Evolutionary conservation across 2,113 vertebrate genomes (phyloP).

Genomic region (Pantherophis guttatus): DNA sequence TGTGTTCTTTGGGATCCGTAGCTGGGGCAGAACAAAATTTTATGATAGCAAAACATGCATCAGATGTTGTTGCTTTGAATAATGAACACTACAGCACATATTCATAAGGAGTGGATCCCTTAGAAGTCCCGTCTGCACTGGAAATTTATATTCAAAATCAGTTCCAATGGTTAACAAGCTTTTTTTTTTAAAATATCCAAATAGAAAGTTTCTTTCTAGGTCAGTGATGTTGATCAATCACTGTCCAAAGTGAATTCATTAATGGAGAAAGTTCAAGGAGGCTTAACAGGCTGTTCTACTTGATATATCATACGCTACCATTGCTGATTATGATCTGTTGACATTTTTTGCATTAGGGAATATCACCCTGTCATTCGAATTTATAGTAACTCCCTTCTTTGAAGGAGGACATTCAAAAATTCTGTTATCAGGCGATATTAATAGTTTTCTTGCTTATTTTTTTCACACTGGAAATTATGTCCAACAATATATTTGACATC

Average conservation of each 20-base stretch:
- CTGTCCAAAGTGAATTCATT: neutral
- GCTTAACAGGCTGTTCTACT: conserved; percentile 46
- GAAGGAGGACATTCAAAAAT: conserved; percentile 57
- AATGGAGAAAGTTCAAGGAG: conserved; percentile 43
- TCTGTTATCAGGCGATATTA: conserved; percentile 53
- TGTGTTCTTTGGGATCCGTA: too few species aligned
- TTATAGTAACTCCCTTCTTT: conserved; percentile 49
- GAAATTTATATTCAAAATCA: neutral
- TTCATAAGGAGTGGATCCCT: neutral
- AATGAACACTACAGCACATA: neutral
- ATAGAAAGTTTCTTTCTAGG: neutral
- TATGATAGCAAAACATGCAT: neutral
- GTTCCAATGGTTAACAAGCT: neutral
- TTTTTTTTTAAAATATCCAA: neutral
- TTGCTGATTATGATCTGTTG: conserved; percentile 41
- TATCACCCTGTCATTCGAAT: conserved; percentile 48
- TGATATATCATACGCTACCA: conserved; percentile 22
- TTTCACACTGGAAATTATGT: conserved; percentile 37
- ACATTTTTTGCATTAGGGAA: conserved; percentile 57
- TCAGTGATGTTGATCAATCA: neutral
- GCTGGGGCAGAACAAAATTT: neutral
- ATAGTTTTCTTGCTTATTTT: conserved; percentile 41
- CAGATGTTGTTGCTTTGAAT: neutral
- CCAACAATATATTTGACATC: conserved; percentile 11
- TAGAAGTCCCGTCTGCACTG: neutral